Evolutionary conservation across 2,797 vertebrate genomes (phyloP).

Genomic region (Tenualosa ilisha): DNA sequence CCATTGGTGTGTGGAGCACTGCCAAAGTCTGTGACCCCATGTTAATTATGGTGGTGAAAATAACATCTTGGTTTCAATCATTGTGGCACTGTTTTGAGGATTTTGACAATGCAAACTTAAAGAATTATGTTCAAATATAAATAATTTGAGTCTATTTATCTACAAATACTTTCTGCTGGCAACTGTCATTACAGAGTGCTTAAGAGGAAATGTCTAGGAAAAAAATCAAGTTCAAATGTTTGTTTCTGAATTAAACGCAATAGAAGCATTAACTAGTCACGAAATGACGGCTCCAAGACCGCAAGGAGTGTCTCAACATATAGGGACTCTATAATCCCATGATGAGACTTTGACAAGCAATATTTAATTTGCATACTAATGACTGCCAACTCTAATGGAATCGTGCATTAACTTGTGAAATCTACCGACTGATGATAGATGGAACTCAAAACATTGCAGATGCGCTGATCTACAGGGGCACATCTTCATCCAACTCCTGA

Average conservation of each 20-base stretch:
- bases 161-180: neutral
- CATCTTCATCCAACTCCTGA: neutral
- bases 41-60: neutral
- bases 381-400: neutral
- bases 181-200: neutral
- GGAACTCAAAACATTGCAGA: neutral
- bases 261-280: neutral
- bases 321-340: neutral
- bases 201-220: neutral
- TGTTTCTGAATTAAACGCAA: conserved; percentile 4
- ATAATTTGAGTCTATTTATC: neutral
- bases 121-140: neutral
- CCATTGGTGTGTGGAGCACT: neutral
- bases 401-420: neutral
- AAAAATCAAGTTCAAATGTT: neutral
- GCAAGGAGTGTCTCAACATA: neutral
- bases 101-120: neutral
- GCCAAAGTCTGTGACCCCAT: neutral
- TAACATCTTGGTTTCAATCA: neutral
- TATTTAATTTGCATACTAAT: conserved; percentile 38
- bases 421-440: neutral
- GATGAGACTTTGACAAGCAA: conserved; percentile 19
- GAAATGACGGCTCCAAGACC: neutral
- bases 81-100: neutral
- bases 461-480: neutral